These are phyloP conservation scores for Mycetomoellerius zeteki DNA, from an alignment of 1,140 invertebrate species.

Conservation along the genomic window DNA sequence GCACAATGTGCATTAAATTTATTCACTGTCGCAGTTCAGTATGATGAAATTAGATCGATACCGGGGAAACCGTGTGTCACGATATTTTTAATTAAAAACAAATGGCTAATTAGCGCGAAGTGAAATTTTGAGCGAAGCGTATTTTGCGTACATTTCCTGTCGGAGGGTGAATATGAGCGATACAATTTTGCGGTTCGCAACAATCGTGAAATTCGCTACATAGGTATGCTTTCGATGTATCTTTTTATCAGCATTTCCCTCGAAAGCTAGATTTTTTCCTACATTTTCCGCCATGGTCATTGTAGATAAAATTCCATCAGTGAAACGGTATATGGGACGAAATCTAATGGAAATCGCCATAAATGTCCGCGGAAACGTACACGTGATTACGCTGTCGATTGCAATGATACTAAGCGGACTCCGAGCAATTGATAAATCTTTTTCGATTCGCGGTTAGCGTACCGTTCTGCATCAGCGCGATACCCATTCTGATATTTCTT, in stretches of 20 bases:
- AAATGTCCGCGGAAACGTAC: background rate
- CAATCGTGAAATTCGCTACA: constrained; percentile 8
- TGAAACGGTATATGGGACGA: background rate
- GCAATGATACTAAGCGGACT: constrained; percentile 5
- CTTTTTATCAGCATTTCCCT: constrained; percentile 22
- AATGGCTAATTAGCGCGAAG: constrained; percentile 42
- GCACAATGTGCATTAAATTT: constrained; percentile 49
- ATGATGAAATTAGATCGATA: constrained; percentile 21
- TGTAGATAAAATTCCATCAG: constrained; percentile 41
- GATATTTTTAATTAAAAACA: constrained; percentile 61
- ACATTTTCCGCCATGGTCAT: background rate
- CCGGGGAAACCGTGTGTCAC: constrained; percentile 18
- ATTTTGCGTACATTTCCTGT: background rate
- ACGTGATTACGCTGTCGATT: constrained; percentile 12
- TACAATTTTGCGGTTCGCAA: background rate
- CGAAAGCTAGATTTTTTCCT: background rate
- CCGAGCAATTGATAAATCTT: constrained; percentile 36
- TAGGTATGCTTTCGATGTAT: background rate
- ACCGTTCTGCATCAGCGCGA: constrained; percentile 3
- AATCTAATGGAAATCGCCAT: constrained; percentile 20
- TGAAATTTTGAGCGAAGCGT: constrained; percentile 27
- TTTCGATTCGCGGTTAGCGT: constrained; percentile 62
- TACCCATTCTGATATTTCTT: constrained; percentile 35
- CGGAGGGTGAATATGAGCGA: too few relatives aligned
- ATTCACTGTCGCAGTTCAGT: background rate